A percentile compares a stretch with the other conserved stretches of the same genome.
phyloP scores from a whole-genome alignment of 2,113 vertebrate genomes.

The Microtus richardsoni region DNA sequence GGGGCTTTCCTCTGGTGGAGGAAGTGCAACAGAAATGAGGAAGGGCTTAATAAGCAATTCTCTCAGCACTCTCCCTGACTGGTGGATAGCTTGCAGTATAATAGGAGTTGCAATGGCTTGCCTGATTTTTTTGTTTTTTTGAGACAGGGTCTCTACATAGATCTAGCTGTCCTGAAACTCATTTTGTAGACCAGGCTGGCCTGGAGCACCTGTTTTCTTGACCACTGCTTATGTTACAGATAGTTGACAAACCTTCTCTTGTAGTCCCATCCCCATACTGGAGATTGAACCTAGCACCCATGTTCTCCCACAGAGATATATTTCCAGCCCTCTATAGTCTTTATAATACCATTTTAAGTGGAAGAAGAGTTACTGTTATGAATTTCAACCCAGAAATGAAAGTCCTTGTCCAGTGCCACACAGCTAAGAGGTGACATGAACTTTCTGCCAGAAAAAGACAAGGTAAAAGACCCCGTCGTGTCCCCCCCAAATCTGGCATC shows the following conservation, averaged over 20 bases:
- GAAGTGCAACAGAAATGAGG: conserved; percentile 68
- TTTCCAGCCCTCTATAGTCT: neutral
- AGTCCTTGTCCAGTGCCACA: conserved; percentile 21
- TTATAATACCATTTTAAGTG: neutral
- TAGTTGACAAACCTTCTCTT: neutral
- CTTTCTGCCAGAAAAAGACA: conserved; percentile 46
- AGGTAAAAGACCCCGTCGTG: neutral
- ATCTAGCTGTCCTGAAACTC: neutral
- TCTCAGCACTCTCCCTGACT: conserved; percentile 14
- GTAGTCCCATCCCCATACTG: neutral
- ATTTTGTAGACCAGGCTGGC: neutral
- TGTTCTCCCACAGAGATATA: neutral
- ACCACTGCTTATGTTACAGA: neutral
- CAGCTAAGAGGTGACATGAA: conserved; percentile 24
- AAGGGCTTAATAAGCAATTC: conserved; percentile 60
- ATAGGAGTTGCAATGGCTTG: neutral
- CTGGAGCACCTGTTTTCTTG: conserved; percentile 12
- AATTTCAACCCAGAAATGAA: neutral
- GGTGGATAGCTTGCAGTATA: neutral
- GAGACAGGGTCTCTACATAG: neutral
- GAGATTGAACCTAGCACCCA: neutral
- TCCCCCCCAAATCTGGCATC: neutral
- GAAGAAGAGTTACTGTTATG: conserved; percentile 22
- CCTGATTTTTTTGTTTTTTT: neutral
- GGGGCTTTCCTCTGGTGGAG: conserved; percentile 63